These are phyloP conservation scores for Harmothoe impar DNA, from an alignment of 2,888 invertebrate genomes.

Conservation along the genomic window DNA sequence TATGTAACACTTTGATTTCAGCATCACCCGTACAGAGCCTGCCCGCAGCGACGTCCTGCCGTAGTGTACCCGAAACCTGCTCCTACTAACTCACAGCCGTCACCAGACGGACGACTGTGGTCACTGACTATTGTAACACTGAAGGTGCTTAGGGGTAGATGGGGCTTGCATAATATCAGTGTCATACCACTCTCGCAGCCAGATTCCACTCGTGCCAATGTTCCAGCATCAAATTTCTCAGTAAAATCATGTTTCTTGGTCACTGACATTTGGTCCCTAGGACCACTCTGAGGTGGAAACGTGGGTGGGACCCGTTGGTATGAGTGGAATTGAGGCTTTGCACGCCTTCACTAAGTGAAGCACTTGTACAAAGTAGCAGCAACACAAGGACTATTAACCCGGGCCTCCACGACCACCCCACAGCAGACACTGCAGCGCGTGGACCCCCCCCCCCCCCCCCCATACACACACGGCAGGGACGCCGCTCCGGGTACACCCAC, in stretches of 20 bases:
- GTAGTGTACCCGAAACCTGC: slow-evolving; percentile 7
- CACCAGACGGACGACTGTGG: neutral
- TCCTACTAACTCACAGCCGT: too few relatives aligned
- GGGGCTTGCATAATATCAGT: neutral
- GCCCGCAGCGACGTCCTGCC: slow-evolving; percentile 12
- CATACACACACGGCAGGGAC: neutral
- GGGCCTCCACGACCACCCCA: neutral
- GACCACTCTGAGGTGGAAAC: too few relatives aligned
- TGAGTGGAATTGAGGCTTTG: too few relatives aligned
- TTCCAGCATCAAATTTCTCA: too few relatives aligned
- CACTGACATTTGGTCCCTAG: too few relatives aligned
- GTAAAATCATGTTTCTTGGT: too few relatives aligned
- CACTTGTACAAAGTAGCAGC: slow-evolving; percentile 22
- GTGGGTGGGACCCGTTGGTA: too few relatives aligned
- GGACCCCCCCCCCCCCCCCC: too few relatives aligned
- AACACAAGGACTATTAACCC: neutral
- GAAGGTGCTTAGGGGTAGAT: slow-evolving; percentile 15
- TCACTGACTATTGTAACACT: neutral
- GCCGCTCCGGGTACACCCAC: neutral
- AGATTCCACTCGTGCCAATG: too few relatives aligned
- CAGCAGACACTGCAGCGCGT: neutral
- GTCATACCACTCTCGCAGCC: too few relatives aligned
- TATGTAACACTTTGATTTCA: neutral
- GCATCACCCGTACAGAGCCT: neutral
- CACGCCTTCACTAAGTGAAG: neutral